Evolutionary conservation across 1,140 invertebrate species (phyloP), one percentile per base, ranked within the genome.

Genomic region (Arctopsyche grandis): DNA sequence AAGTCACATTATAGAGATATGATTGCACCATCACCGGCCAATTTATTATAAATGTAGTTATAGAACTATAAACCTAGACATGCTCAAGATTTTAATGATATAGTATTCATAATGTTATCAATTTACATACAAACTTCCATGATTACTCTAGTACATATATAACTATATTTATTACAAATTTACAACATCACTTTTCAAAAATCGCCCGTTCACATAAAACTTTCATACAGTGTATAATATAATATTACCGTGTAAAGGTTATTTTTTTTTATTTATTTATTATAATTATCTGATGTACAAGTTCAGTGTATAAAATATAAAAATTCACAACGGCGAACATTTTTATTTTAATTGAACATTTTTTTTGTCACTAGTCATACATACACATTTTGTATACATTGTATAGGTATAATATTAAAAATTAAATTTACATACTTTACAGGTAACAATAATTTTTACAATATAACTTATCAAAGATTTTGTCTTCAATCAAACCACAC

Each of bases 11-110:
- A 58, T 16, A 74, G n/a, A 74, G 71, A 76, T 76, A 76, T 63
- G 74, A 76, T 76, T 76, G 74, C 74, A 76, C 74, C 74, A 76
- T 76, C 74, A 76, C 74, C 74, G 74, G 74, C 74, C 74, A 76
- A 76, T 56, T 76, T 21, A 44, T 48, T 74, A 56, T 60, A 74
- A 63, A 63, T 63, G 16, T 76, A 60, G 14, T 60, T 71, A 74
- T 74, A 56, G n/a, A 22, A 10, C 19, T 74, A 56, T 48, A 56
- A 74, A 48, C 24, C 71, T 74, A 48, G 24, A 48, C 24, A 74
- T 74, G 71, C 71, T 74, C 71, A 56, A 74, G 71, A 74, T 26
- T 56, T 74, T 1, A 70, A 38, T 70, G 24, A 70, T 38, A 70
- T 43, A 70, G 21, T 19, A 4, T 73, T 24, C 14, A n/a, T 16